Evolutionary conservation across 2,888 invertebrate species (phyloP), one percentile per base, ranked within the genome.

Genomic region (Tortrix viridana): DNA sequence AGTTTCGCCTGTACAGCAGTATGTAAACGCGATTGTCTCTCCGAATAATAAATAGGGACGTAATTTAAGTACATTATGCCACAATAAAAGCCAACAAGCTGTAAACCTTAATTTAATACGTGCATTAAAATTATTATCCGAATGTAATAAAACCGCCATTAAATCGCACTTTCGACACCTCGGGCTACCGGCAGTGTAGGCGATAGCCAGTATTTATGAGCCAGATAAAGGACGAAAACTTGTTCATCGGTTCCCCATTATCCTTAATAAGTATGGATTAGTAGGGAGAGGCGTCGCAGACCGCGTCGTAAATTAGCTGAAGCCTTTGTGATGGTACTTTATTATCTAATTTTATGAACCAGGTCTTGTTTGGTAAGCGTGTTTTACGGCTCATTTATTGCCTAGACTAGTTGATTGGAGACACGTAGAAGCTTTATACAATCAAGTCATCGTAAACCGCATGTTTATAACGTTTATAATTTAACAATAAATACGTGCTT

Each of bases 181-280:
- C 72, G 54, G 72, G 82, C 85, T 84, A 83, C 85, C 77, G 79
- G 76, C 75, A 63, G 65, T 61, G 60, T 22, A 58, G 58, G 63
- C 63, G 63, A 83, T 85, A 86, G 78, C 67, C 69, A 68, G 80
- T 86, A 88, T 88, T 90, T 89, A 89, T 81, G 84, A 74, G 71
- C 71, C 64, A 84, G 90, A 89, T 89, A 89, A 86, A 88, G 80
- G 85, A 83, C 84, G 77, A 85, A 85, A 86, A 88, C 84, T 87
- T 85, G 85, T 86, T 84, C 86, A 88, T 89, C 79, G 88, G 87
- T 89, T 88, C 79, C 73, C 89, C 85, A 90, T 91, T 90, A 89
- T 86, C 89, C 90, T 85, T 89, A 90, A 89, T 90, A 91, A 91
- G 89, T 89, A 85, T 82, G 89, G 90, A 91, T 91, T 90, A 89